Evolutionary conservation across 2,797 vertebrate genomes (phyloP).

Genomic region (Ispidina lecontei): DNA sequence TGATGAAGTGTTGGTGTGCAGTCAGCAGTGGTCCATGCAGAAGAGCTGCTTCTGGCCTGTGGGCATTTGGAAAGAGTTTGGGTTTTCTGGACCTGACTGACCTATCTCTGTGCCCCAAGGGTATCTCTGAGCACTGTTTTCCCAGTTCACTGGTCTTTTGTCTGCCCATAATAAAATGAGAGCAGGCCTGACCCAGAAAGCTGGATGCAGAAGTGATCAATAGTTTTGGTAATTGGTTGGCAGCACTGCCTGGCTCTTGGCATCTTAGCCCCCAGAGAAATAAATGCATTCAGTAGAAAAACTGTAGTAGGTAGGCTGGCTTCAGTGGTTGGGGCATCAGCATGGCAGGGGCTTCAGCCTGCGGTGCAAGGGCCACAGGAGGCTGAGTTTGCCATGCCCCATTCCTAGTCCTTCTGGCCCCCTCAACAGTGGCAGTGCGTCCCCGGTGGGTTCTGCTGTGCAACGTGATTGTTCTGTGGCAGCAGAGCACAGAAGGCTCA

Average conservation of each 20-base stretch:
- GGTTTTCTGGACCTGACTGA: neutral
- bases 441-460: neutral
- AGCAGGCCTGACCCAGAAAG: neutral
- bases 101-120: neutral
- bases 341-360: neutral
- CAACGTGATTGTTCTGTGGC: neutral
- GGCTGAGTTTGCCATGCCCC: neutral
- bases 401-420: neutral
- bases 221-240: neutral
- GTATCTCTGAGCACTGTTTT: neutral
- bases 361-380: neutral
- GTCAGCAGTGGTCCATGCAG: neutral
- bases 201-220: neutral
- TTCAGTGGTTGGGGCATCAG: neutral
- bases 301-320: neutral
- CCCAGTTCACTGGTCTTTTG: neutral
- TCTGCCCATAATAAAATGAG: neutral
- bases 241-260: neutral
- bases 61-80: neutral
- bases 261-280: neutral
- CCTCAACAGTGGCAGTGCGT: accelerated
- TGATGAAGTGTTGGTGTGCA: neutral
- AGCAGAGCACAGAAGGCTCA: accelerated
- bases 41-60: neutral
- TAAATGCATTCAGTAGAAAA: neutral